phyloP scores from a whole-genome alignment of 2,797 vertebrate genomes.

The Sebastes kiyomatsui region DNA sequence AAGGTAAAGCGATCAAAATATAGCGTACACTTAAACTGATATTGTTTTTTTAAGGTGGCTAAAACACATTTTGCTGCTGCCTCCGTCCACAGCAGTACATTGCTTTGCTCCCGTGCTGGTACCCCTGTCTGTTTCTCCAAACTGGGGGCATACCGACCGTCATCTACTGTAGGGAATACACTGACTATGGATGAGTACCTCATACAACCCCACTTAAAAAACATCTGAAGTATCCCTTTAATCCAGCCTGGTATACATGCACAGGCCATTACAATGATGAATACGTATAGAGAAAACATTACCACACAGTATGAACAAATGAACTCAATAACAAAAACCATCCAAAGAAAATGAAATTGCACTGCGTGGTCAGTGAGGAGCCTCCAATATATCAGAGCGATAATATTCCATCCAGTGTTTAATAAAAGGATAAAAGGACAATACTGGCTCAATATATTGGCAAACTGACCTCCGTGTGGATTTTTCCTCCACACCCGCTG shows the following conservation, averaged over 20 bases:
- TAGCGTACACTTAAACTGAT: neutral
- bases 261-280: neutral
- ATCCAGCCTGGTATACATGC: neutral
- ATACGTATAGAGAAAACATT: neutral
- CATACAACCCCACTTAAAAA: neutral
- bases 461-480: neutral
- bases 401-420: neutral
- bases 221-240: neutral
- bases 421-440: constrained; percentile 20
- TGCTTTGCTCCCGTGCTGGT: too few relatives aligned
- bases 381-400: neutral
- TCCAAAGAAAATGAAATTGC: neutral
- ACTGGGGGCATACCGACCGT: rapidly evolving
- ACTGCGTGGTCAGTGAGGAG: neutral
- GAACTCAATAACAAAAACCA: neutral
- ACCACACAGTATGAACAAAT: neutral
- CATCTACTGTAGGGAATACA: neutral
- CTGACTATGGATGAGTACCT: neutral
- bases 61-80: neutral
- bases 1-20: neutral
- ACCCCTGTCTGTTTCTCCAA: neutral
- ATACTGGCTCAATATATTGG: neutral
- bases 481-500: neutral
- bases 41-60: neutral
- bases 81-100: too few relatives aligned